Base-by-base conservation (phyloP, 2,888 invertebrate genomes). In the Lobophora halterata region DNA sequence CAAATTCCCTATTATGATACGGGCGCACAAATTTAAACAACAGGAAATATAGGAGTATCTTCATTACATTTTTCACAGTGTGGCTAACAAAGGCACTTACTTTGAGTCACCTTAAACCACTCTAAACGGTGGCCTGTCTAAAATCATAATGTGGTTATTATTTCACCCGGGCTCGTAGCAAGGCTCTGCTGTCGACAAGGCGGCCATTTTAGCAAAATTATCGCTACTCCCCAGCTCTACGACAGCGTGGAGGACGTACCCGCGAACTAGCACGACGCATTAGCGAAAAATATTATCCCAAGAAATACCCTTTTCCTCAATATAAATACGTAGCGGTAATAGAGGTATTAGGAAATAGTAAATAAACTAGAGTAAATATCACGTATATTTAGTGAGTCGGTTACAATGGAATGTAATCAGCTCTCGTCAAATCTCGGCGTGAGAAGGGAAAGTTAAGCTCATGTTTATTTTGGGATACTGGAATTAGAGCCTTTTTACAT, bases 71-170 rank as follows among this genome's bases (percentile, higher is more conserved):
- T 73, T 71, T 73, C 65, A 67, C 57, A 52, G 60, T n/a, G n/a
- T 47, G 49, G 57, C 55, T 38, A 44, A 71, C 70, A 69, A 68
- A 71, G 65, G 63, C 64, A 51, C 61, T 67, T 67, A 71, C 67
- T 75, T 74, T 63, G 65, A 65, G 74, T 68, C 75, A 77, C 77
- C 80, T 80, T 78, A 72, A 74, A 79, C 68, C 71, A 76, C 71
- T 74, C 73, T 71, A 77, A 72, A 71, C 69, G 73, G 70, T 69
- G 65, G 71, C 70, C 71, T 70, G 79, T 76, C 77, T 79, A 71
- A 79, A 79, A 77, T 75, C 79, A 78, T 80, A 82, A 79, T 79
- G 80, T 71, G 81, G 79, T 80, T 83, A 82, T 82, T 80, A 83
- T 82, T 80, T 81, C 72, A 78, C 68, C 71, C 70, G 59, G 62